Percentiles rank a stretch among this genome's conserved stretches.
These are phyloP conservation scores for Semotilus atromaculatus DNA, from an alignment of 2,797 vertebrate species.

Conservation along the genomic window DNA sequence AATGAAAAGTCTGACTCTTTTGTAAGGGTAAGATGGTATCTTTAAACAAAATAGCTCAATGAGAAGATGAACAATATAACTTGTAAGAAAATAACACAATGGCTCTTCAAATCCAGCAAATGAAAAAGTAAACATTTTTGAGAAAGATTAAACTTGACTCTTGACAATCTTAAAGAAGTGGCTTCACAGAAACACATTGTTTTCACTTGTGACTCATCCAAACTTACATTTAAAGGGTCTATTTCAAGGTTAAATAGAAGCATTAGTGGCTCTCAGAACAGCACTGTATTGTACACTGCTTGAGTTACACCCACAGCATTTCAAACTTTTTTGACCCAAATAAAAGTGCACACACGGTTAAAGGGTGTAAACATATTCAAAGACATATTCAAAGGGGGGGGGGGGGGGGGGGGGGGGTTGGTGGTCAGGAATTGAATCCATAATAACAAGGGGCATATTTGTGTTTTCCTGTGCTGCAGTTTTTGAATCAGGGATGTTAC, in stretches of 20 bases:
- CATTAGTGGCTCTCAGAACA: conserved; percentile 32
- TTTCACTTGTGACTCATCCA: conserved; percentile 27
- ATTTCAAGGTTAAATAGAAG: conserved; percentile 38
- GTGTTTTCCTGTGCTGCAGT: conserved; percentile 28
- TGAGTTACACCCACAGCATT: conserved; percentile 44
- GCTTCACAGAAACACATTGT: not conserved
- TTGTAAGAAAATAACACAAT: not conserved
- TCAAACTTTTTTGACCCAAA: conserved; percentile 33
- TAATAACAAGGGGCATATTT: conserved; percentile 33
- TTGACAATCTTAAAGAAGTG: not conserved
- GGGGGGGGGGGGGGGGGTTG: not conserved
- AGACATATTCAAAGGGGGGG: conserved; percentile 28
- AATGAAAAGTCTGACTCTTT: not conserved
- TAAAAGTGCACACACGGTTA: conserved; percentile 22
- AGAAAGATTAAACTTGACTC: not conserved
- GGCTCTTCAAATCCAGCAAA: conserved; percentile 9
- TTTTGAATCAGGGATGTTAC: conserved; percentile 39
- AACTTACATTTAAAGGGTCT: conserved; percentile 15
- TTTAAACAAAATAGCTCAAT: not conserved
- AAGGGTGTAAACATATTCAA: conserved; percentile 44
- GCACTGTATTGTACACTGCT: conserved; percentile 19
- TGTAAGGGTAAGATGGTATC: not conserved
- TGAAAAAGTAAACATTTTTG: not conserved
- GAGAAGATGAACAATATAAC: conserved; percentile 33
- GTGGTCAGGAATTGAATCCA: conserved; percentile 35